Conservation (phyloP, 1,140 invertebrate genomes). For the Eurosta solidaginis region DNA sequence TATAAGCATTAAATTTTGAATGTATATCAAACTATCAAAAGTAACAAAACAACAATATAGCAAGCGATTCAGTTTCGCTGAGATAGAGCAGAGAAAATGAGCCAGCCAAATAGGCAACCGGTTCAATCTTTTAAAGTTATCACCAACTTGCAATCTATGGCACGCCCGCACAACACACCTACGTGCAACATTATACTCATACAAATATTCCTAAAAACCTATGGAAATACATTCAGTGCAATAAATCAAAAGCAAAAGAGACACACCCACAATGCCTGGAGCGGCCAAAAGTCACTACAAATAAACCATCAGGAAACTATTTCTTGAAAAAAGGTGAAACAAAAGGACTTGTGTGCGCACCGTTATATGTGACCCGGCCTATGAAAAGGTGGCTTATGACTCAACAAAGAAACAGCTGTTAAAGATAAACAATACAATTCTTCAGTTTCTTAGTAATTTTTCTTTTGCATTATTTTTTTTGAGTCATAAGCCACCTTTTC, state of each 20-base stretch:
- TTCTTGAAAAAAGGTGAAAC: background rate
- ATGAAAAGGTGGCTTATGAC: no score
- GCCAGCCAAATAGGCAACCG: background rate
- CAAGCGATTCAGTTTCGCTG: background rate
- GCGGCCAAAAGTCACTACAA: background rate
- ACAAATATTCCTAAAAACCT: background rate
- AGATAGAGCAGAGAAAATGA: background rate
- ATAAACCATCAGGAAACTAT: background rate
- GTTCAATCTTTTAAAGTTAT: background rate
- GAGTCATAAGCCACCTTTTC: no score
- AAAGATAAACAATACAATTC: no score
- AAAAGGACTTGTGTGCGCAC: background rate
- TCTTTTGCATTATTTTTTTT: no score
- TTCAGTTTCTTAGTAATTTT: no score
- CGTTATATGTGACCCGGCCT: background rate
- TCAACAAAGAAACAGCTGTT: no score
- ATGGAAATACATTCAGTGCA: background rate
- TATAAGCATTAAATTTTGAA: no score
- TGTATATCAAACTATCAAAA: background rate
- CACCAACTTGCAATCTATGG: slow-evolving; percentile 1
- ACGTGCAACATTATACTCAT: background rate
- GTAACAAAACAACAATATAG: background rate
- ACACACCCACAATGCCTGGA: background rate
- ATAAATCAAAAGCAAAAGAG: background rate
- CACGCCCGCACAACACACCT: background rate